Conservation (phyloP, 2,797 vertebrate genomes). For the Falco peregrinus region DNA sequence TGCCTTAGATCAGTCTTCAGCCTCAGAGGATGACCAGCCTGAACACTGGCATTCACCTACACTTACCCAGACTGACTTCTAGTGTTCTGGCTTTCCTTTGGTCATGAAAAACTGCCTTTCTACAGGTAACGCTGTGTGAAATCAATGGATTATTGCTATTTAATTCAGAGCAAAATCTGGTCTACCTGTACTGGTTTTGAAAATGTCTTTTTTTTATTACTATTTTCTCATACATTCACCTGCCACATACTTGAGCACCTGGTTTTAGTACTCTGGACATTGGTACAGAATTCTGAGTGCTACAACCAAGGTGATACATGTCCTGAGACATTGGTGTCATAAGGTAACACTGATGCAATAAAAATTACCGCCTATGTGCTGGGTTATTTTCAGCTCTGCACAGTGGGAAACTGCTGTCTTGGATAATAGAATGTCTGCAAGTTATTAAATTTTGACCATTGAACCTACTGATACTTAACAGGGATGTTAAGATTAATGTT, state of each 20-base stretch:
- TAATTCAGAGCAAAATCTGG: background rate
- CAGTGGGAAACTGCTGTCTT: background rate
- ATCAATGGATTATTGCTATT: background rate
- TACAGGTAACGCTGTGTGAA: background rate
- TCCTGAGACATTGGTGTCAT: background rate
- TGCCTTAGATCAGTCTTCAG: background rate
- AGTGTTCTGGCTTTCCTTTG: background rate
- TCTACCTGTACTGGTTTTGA: accelerated
- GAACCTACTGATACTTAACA: background rate
- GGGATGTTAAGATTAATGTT: slow-evolving; percentile 17
- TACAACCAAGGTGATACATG: background rate
- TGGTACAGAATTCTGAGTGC: background rate
- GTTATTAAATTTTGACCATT: slow-evolving; percentile 4
- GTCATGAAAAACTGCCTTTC: background rate
- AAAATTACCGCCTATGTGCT: background rate
- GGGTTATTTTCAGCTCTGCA: background rate
- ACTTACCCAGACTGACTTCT: background rate
- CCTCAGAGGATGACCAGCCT: background rate
- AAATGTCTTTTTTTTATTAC: background rate
- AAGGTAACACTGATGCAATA: background rate
- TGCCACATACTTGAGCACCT: background rate
- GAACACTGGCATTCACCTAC: background rate
- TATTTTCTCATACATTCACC: background rate
- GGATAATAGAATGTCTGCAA: background rate
- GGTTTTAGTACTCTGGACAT: background rate